phyloP scores from a whole-genome alignment of 2,113 vertebrate species.

The Osmerus mordax region DNA sequence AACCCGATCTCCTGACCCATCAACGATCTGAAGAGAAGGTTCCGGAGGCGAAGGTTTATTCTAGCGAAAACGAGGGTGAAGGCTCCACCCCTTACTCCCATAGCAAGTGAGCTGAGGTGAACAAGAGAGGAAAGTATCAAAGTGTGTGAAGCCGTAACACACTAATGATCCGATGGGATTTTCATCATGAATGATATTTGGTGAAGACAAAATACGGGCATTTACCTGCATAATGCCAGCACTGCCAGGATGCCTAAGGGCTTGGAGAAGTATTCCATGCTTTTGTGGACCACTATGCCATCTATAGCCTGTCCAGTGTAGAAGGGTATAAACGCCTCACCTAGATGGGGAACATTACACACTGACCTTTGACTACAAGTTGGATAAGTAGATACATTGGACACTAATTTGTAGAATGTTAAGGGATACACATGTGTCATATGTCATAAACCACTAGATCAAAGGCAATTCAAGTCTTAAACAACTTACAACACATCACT shows the following conservation, averaged over 20 bases:
- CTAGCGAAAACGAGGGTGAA: conserved; percentile 89
- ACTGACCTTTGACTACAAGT: background rate
- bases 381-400: background rate
- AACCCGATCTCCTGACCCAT: conserved; percentile 91
- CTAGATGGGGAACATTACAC: conserved; percentile 56
- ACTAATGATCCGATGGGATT: background rate
- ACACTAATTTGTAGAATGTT: background rate
- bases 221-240: conserved; percentile 86
- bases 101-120: conserved; percentile 84
- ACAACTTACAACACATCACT: too few species aligned
- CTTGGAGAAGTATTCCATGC: conserved; percentile 82
- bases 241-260: conserved; percentile 72
- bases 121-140: conserved; percentile 18
- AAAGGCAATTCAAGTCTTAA: background rate
- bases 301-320: conserved; percentile 89
- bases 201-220: too few species aligned
- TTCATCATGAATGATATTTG: background rate
- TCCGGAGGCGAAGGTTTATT: conserved; percentile 88
- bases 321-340: conserved; percentile 89
- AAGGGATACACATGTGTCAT: background rate
- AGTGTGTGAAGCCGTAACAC: background rate
- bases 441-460: background rate
- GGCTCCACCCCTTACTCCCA: conserved; percentile 88
- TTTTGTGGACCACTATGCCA: conserved; percentile 85
- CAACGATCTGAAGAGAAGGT: conserved; percentile 86